Percentiles rank a stretch among this genome's conserved stretches.
Evolutionary conservation across 2,113 vertebrate species (phyloP).

Genomic region (Plestiodon gilberti): DNA sequence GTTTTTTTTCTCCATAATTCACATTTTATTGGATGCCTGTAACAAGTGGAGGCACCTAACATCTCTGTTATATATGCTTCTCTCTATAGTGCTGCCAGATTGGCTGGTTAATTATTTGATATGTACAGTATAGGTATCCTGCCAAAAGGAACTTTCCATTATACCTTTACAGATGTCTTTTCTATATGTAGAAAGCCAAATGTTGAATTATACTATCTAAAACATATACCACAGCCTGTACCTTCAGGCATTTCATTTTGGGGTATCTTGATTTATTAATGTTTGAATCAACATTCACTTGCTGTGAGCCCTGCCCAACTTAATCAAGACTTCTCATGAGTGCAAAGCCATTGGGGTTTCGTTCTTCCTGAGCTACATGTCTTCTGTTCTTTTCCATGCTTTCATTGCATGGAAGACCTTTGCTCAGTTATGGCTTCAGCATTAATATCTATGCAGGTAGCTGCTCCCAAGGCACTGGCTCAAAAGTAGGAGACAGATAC

Average conservation of each 20-base stretch:
- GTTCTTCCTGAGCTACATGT: background rate
- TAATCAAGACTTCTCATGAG: background rate
- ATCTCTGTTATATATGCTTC: background rate
- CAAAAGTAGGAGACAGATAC: background rate
- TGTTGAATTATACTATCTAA: background rate
- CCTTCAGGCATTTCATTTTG: background rate
- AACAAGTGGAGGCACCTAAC: background rate
- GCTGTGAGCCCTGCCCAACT: background rate
- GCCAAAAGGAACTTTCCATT: background rate
- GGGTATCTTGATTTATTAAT: background rate
- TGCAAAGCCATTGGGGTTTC: background rate
- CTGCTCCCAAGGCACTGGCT: background rate
- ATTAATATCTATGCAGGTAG: background rate
- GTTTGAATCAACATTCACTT: background rate
- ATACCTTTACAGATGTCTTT: background rate
- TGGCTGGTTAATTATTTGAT: background rate
- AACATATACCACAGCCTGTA: background rate
- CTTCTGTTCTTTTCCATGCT: background rate
- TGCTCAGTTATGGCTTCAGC: background rate
- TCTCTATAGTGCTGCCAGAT: background rate
- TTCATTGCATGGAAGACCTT: background rate
- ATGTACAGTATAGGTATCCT: background rate
- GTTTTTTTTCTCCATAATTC: background rate
- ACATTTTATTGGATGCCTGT: background rate
- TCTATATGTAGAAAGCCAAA: background rate